Base-by-base conservation (phyloP, 2,888 invertebrate species). In the Lepidocyrtinus sp. region DNA sequence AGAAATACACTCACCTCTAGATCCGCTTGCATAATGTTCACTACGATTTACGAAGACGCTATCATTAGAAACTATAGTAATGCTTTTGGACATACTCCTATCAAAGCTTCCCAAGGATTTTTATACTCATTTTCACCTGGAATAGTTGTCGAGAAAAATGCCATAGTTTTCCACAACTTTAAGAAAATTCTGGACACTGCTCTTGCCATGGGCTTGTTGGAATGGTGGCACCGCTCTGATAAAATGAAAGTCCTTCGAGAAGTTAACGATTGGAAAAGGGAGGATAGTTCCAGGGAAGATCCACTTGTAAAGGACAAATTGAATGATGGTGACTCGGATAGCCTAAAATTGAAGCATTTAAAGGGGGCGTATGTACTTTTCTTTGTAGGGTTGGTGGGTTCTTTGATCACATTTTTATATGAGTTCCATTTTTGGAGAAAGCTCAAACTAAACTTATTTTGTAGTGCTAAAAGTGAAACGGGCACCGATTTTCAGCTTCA, bases 1-100 rank as follows among this genome's bases (percentile, higher is more conserved):
- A 1, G 21, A 25, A 21, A 24, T n/a, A 70, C 69, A 15, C 2
- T 75, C 15, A 17, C 36, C 5, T 36, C 36, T 3, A 17, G 24
- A 25, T 22, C 63, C 5, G 74, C 36, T 25, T 75, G 75, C 25
- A 75, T 75, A 24, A 25, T 75, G 0, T 68, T 68, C 36, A 36
- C 36, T 36, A 36, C 36, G 5, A 36, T 36, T 36, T 36, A 36
- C 36, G 12, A 36, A 5, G 36, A 36, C 36, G 36, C 36, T 7
- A 36, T 36, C 36, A 36, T 12, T 36, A 5, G 36, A 5, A 36
- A 36, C 36, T 36, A 7, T 12, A 36, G 36, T 36, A 12, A 36
- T 36, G 36, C 36, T 36, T 36, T 36, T 36, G 36, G 36, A 12
- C 5, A 12, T 5, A 36, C 36, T 7, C 12, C 36, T 12, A 12